Conservation (phyloP, 2,113 vertebrate genomes). For the Dasyurus viverrinus region DNA sequence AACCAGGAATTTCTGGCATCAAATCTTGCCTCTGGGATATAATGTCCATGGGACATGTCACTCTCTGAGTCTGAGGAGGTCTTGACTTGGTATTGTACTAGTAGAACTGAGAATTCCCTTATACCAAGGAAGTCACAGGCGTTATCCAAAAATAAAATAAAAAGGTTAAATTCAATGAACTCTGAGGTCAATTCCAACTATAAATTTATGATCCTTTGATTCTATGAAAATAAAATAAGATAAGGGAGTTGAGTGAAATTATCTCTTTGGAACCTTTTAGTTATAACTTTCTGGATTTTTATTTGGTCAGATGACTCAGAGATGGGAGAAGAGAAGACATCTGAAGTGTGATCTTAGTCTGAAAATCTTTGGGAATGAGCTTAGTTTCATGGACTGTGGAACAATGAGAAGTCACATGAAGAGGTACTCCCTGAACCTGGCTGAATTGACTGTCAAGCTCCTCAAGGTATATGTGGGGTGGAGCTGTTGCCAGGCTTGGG, state of each 20-base stretch:
- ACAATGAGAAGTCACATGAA: constrained; percentile 81
- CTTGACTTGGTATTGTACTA: neutral
- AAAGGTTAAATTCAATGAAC: neutral
- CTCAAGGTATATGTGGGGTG: constrained; percentile 86
- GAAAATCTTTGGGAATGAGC: constrained; percentile 91
- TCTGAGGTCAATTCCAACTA: neutral
- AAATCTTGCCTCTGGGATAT: neutral
- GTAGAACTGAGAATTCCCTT: neutral
- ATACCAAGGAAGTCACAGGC: neutral
- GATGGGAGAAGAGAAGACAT: constrained; percentile 40
- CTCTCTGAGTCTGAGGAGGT: neutral
- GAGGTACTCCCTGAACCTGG: constrained; percentile 84
- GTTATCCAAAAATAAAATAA: neutral
- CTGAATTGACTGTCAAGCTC: constrained; percentile 86
- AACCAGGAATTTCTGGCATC: neutral
- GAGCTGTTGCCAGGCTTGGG: too few species aligned
- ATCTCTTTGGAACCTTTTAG: constrained; percentile 2
- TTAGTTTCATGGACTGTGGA: constrained; percentile 86
- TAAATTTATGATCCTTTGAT: neutral
- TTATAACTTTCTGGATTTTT: constrained; percentile 16
- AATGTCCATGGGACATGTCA: neutral
- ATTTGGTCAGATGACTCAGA: constrained; percentile 81
- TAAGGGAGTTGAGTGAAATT: neutral
- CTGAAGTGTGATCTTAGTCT: constrained; percentile 85
- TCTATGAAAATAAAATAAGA: neutral